These are phyloP conservation scores for Bradysia coprophila DNA, from an alignment of 1,140 invertebrate species.

Conservation along the genomic window DNA sequence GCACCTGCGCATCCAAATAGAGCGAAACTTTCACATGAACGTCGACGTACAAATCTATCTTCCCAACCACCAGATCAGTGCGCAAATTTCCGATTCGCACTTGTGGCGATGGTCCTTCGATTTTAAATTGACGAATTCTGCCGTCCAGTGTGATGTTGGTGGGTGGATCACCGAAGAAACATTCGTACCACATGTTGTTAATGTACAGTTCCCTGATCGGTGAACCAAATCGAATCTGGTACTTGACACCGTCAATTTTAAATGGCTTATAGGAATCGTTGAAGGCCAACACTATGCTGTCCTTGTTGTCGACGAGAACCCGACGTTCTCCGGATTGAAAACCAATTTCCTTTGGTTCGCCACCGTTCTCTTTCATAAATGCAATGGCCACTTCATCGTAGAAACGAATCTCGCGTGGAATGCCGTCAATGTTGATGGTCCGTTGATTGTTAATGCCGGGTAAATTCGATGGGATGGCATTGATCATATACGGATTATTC, in stretches of 20 bases:
- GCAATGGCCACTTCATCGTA: slow-evolving; percentile 71
- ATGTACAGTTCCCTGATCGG: slow-evolving; percentile 84
- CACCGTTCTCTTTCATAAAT: slow-evolving; percentile 53
- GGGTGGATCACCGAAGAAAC: slow-evolving; percentile 79
- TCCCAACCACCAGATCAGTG: slow-evolving; percentile 59
- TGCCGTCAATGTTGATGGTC: slow-evolving; percentile 69
- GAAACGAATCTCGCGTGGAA: slow-evolving; percentile 65
- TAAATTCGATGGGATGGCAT: neutral
- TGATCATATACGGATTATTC: neutral
- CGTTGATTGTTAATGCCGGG: slow-evolving; percentile 21
- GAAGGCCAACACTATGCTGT: slow-evolving; percentile 43
- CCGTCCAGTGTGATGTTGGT: slow-evolving; percentile 68
- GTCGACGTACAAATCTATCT: slow-evolving; percentile 67
- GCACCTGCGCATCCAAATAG: slow-evolving; percentile 71
- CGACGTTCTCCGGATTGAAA: slow-evolving; percentile 51
- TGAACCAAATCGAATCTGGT: slow-evolving; percentile 72
- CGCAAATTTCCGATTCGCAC: slow-evolving; percentile 53
- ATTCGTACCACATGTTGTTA: slow-evolving; percentile 70
- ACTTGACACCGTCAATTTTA: slow-evolving; percentile 44
- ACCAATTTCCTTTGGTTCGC: slow-evolving; percentile 62
- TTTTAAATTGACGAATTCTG: slow-evolving; percentile 47
- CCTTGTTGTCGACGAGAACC: slow-evolving; percentile 50
- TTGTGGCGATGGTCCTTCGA: slow-evolving; percentile 76
- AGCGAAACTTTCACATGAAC: slow-evolving; percentile 57
- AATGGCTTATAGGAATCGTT: slow-evolving; percentile 55